Base-by-base conservation (phyloP, 2,888 invertebrate species). In the Dryococelus australis region DNA sequence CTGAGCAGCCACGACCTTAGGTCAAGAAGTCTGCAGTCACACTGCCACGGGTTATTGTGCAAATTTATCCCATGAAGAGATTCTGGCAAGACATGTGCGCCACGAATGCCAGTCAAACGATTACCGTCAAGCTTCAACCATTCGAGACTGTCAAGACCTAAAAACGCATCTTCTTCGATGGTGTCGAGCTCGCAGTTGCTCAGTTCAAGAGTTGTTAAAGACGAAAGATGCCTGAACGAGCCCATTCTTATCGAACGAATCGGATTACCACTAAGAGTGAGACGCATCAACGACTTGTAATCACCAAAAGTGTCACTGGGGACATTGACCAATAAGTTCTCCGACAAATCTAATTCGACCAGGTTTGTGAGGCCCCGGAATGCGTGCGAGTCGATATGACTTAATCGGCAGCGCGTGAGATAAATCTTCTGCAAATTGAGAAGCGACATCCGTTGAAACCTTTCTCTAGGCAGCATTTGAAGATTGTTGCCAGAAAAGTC, bases 391-490 rank as follows among this genome's bases (percentile, higher is more conserved):
- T 97, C 96, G 91, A 98, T 95, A 91, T 95, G 94, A 90, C 95
- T 95, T 90, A 98, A 94, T 90, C 95, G 95, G 92, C 98, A 98
- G 91, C 96, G 94, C 88, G 96, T 94, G 89, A 98, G 92, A 92
- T 96, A 97, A 90, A 98, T 96, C 92, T 97, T 96, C 92, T 98
- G 98, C 89, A 98, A 93, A 93, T 98, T 97, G 89, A 97, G 95
- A 90, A 98, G 93, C 85, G 96, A 96, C 91, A 97, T 94, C 90
- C 95, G 95, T 89, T 96, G 94, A 91, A 98, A 98, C 78, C 96
- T 95, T 92, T 97, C 97, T 90, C 95, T 95, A 89, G 95, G 96
- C 89, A 98, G 93, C 35, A 95, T 95, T 92, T 96, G 96, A 89
- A 98, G 93, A 90, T 96, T 96, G 93, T 98, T 98, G 86, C 96